Conservation (phyloP, 2,113 vertebrate genomes). For the Chinchilla lanigera region DNA sequence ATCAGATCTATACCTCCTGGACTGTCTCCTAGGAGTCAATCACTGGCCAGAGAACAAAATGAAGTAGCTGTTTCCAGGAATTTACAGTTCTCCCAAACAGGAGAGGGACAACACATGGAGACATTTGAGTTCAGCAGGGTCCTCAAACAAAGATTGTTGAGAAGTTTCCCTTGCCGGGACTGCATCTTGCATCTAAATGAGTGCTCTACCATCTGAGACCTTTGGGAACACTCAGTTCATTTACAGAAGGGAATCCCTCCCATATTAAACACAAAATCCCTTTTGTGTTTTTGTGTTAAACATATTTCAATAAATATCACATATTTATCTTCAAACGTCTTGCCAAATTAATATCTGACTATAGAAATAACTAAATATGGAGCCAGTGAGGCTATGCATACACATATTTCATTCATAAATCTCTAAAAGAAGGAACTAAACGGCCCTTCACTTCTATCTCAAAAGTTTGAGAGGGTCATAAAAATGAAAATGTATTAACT, state of each 20-base stretch:
- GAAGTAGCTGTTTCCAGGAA: constrained; percentile 78
- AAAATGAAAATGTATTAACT: constrained; percentile 70
- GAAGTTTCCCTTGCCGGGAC: constrained; percentile 59
- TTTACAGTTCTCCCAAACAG: constrained; percentile 77
- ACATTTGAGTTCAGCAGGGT: constrained; percentile 61
- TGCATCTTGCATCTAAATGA: constrained; percentile 45
- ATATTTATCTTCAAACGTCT: constrained; percentile 53
- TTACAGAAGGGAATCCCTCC: constrained; percentile 41
- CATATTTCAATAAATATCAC: no score
- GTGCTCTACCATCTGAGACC: constrained; percentile 57
- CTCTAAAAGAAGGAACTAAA: constrained; percentile 64
- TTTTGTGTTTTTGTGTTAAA: no score
- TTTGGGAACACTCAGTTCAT: constrained; percentile 58
- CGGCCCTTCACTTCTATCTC: constrained; percentile 53
- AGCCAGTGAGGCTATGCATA: constrained; percentile 20
- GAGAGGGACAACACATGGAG: constrained; percentile 62
- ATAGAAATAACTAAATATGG: constrained; percentile 46
- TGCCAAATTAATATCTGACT: constrained; percentile 73
- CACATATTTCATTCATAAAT: constrained; percentile 69
- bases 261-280: constrained; percentile 22
- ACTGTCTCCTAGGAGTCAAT: constrained; percentile 79
- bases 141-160: constrained; percentile 28
- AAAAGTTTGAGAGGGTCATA: constrained; percentile 68
- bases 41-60: constrained; percentile 71
- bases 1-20: constrained; percentile 68